Conservation (phyloP, 2,888 invertebrate species). For the Dione juno region DNA sequence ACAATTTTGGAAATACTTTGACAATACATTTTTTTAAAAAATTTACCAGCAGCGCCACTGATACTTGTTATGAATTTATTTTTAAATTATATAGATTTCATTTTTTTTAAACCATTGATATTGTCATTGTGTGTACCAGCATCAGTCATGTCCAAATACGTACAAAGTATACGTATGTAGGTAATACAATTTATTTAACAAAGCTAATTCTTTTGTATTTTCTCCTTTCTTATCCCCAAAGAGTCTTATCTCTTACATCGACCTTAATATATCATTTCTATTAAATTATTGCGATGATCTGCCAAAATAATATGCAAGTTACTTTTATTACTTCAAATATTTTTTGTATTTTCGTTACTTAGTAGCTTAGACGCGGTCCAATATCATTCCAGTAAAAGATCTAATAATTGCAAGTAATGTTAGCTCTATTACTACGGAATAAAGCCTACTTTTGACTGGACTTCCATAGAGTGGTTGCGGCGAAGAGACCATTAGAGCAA, state of each 20-base stretch:
- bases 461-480: conserved; percentile 49
- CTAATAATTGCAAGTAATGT: conserved; percentile 29
- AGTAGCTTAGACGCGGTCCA: conserved; percentile 34
- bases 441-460: conserved; percentile 45
- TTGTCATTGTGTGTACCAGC: neutral
- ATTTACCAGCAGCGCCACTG: no score
- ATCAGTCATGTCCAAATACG: neutral
- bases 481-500: conserved; percentile 66
- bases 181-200: conserved; percentile 29
- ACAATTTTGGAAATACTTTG: no score
- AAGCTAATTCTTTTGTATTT: conserved; percentile 31
- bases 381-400: conserved; percentile 38
- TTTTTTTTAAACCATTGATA: conserved; percentile 17
- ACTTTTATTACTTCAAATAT: conserved; percentile 18
- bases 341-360: conserved; percentile 37
- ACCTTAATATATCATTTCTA: conserved; percentile 12
- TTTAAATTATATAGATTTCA: neutral
- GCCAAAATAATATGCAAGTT: conserved; percentile 17
- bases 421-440: conserved; percentile 39
- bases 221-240: neutral
- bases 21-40: conserved; percentile 16
- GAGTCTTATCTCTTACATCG: conserved; percentile 9
- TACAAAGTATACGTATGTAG: conserved; percentile 18
- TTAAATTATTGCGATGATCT: conserved; percentile 14
- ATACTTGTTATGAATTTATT: neutral